A percentile compares a stretch with the other conserved stretches of the same genome.
Conservation (phyloP, 2,113 vertebrate genomes). For the Abramis brama region DNA sequence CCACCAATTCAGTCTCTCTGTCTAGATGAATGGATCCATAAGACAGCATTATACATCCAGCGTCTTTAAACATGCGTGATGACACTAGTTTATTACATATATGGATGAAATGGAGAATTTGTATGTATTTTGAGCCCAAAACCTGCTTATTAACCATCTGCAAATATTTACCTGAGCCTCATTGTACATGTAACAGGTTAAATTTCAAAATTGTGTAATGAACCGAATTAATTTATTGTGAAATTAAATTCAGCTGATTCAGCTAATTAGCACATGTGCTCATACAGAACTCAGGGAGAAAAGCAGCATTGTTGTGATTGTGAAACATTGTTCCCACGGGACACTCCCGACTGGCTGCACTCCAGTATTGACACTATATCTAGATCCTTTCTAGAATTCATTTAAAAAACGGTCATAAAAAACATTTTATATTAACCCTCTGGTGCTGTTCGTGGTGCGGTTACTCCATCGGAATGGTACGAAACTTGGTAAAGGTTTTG, state of each 20-base stretch:
- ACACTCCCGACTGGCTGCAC: not conserved
- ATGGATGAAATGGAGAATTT: not conserved
- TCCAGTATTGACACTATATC: not conserved
- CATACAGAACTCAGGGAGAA: not conserved
- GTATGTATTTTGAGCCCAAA: not conserved
- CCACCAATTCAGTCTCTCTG: slow-evolving; percentile 15
- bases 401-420: no score
- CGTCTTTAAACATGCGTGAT: not conserved
- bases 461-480: no score
- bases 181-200: not conserved
- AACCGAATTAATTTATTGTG: not conserved
- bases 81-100: not conserved
- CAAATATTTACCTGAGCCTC: not conserved
- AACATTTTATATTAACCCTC: no score
- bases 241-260: not conserved
- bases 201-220: not conserved
- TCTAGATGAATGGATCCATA: slow-evolving; percentile 16
- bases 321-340: slow-evolving; percentile 16
- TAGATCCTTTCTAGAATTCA: no score
- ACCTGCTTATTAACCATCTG: not conserved
- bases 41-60: not conserved
- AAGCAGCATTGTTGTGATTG: not conserved
- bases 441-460: no score
- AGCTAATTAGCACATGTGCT: not conserved
- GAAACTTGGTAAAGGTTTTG: no score